Evolutionary conservation across 2,888 invertebrate genomes (phyloP).

Genomic region (Microctonus brassicae): DNA sequence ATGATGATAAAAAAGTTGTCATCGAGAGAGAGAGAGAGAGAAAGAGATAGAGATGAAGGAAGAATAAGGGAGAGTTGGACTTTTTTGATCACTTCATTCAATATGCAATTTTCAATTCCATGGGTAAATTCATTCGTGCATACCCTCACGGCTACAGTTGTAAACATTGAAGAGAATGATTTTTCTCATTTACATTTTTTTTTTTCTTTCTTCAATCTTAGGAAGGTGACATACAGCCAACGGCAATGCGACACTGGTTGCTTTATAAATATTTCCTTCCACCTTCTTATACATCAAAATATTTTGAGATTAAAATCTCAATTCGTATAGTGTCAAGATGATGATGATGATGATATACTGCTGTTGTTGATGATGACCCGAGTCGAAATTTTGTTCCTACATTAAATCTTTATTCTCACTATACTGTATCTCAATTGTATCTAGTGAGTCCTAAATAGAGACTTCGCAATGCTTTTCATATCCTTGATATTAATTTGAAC

Average conservation of each 20-base stretch:
- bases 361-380: too few relatives aligned
- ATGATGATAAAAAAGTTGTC: background rate
- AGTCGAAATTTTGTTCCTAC: too few relatives aligned
- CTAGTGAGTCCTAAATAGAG: too few relatives aligned
- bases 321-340: slow-evolving; percentile 8
- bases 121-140: background rate
- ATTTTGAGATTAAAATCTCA: slow-evolving; percentile 18
- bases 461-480: too few relatives aligned
- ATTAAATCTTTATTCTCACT: too few relatives aligned
- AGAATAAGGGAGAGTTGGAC: too few relatives aligned
- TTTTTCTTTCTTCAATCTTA: background rate
- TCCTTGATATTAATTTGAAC: too few relatives aligned
- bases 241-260: slow-evolving; percentile 21
- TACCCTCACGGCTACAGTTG: background rate
- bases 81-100: slow-evolving; percentile 16
- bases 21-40: too few relatives aligned
- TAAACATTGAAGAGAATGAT: background rate
- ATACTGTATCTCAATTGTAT: too few relatives aligned
- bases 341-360: background rate
- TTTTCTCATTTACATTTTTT: background rate
- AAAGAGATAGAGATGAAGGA: too few relatives aligned
- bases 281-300: background rate
- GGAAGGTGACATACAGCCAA: slow-evolving; percentile 36
- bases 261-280: slow-evolving; percentile 27
- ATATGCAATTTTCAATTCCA: slow-evolving; percentile 24